Conservation (phyloP, 2,888 invertebrate genomes). For the Apodemia duryi region DNA sequence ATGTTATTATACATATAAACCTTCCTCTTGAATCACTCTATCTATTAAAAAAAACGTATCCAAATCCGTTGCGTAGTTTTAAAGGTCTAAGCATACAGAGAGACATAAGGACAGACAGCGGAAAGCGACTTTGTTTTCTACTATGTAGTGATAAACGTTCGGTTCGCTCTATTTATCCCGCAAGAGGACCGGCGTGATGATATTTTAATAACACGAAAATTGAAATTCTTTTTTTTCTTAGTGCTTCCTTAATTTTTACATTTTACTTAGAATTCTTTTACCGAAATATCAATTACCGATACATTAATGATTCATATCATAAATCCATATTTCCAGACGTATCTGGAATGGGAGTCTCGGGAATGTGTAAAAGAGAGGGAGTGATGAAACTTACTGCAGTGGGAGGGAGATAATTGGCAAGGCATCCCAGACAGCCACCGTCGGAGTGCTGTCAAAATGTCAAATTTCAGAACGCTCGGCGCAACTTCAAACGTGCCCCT, state of each 20-base stretch:
- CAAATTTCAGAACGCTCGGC: slow-evolving; percentile 78
- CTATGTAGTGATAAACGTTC: no score
- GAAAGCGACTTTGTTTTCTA: no score
- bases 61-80: no score
- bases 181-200: background rate
- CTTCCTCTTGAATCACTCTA: no score
- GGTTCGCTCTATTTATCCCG: no score
- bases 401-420: slow-evolving; percentile 42
- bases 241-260: slow-evolving; percentile 27
- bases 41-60: no score
- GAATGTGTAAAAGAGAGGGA: slow-evolving; percentile 48
- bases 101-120: no score
- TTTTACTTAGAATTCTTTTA: background rate
- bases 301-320: slow-evolving; percentile 78
- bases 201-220: slow-evolving; percentile 26
- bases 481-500: slow-evolving; percentile 77
- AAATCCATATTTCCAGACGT: slow-evolving; percentile 57
- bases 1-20: no score
- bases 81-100: no score
- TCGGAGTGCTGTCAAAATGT: slow-evolving; percentile 80
- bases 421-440: slow-evolving; percentile 59
- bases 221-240: no score
- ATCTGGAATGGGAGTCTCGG: slow-evolving; percentile 73
- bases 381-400: slow-evolving; percentile 23
- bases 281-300: slow-evolving; percentile 74